Base-by-base conservation (phyloP, 64 coral and sea anemone species). In the Actinia equina region DNA sequence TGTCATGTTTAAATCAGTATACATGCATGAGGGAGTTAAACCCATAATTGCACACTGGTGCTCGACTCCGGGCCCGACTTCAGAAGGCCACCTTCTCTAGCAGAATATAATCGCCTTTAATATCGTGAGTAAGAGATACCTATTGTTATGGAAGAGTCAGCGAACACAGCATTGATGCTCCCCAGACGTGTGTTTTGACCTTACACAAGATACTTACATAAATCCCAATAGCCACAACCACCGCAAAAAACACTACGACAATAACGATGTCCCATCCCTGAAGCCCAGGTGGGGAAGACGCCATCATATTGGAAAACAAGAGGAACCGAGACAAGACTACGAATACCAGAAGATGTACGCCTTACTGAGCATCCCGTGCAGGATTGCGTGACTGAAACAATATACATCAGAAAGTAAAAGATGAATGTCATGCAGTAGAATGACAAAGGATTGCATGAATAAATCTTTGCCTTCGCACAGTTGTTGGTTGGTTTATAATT, bases 261-360 rank as follows among this genome's bases (percentile, higher is more conserved):
- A 93, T 89, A 13, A 93, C 82, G 19, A 93, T 44, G 45, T 93
- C 91, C 91, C 91, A 93, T 41, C 86, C 77, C 44, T 85, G 86
- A 20, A 93, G 82, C n/a, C 87, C 87, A 7, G 45, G 88, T 43
- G 88, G 62, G 2, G 69, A 74, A 30, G 69, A 11, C 7, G n/a
- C 69, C 25, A 74, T 74, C 69, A 41, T 74, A 41, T 15, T 41
- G 25, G 25, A 30, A 1, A 12, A 9, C 2, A 74, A 74, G 12
- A 74, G 1, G n/a, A 37, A 74, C 62, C 12, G 62, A 3, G 69
- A 74, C 16, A 41, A 30, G 4, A 74, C 7, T 15, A 11, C 20
- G 7, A 37, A 37, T 1, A 14, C 69, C 69, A 41, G 69, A 27
- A 42, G 63, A 23, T 60, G 59, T 60, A 17, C 16, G 18, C 5